Conservation (phyloP, 2,888 invertebrate genomes). For the Fragum sueziense region DNA sequence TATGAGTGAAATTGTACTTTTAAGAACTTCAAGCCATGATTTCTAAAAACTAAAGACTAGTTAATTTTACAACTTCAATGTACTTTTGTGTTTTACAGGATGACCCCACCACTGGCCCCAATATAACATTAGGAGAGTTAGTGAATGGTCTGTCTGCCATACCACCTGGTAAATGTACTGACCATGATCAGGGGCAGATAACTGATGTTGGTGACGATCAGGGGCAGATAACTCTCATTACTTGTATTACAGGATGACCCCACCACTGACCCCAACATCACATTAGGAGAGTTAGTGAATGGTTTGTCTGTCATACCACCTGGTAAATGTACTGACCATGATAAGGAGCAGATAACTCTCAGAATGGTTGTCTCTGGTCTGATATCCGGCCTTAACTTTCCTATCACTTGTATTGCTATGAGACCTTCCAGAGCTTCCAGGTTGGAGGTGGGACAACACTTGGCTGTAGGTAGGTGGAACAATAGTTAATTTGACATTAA, state of each 20-base stretch:
- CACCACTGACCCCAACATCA: slow-evolving; percentile 6
- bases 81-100: no score
- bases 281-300: slow-evolving; percentile 19
- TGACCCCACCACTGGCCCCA: slow-evolving; percentile 20
- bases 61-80: no score
- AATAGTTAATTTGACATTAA: no score
- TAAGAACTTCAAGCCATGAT: no score
- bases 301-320: not conserved
- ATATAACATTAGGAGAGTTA: slow-evolving; percentile 21
- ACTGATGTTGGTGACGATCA: no score
- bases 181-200: slow-evolving; percentile 26
- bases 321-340: not conserved
- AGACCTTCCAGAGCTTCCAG: not conserved
- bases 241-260: slow-evolving; percentile 26
- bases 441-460: slow-evolving; percentile 9
- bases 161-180: not conserved
- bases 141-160: not conserved
- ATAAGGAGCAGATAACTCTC: slow-evolving; percentile 39
- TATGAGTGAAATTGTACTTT: no score
- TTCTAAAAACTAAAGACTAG: no score
- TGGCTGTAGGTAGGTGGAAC: slow-evolving; percentile 17
- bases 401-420: slow-evolving; percentile 39
- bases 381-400: slow-evolving; percentile 45
- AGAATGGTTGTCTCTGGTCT: slow-evolving; percentile 45
- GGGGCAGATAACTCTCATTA: no score